Percentiles rank a stretch among this genome's conserved stretches.
Conservation (phyloP, 2,888 invertebrate genomes). For the Cyaniris semiargus region DNA sequence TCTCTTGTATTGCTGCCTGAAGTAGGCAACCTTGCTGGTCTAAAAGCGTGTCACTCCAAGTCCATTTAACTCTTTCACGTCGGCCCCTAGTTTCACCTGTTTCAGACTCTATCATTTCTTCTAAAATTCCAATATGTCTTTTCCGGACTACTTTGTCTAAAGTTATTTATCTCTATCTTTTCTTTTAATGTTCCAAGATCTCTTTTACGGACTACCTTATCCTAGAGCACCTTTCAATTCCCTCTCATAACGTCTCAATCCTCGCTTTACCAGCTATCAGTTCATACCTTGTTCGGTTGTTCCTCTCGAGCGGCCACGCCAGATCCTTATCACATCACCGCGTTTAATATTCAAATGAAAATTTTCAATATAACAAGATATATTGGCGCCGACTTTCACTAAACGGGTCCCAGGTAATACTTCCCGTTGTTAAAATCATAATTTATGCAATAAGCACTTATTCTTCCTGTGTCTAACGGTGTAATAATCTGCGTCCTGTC, state of each 20-base stretch:
- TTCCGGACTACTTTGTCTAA: no score
- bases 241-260: background rate
- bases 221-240: no score
- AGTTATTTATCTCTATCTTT: no score
- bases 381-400: constrained; percentile 22
- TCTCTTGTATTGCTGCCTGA: no score
- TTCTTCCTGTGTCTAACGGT: constrained; percentile 12
- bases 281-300: background rate
- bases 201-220: no score
- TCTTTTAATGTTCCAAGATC: no score
- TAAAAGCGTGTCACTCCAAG: no score
- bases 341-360: constrained; percentile 26
- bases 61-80: no score
- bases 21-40: no score
- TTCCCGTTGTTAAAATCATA: constrained; percentile 29
- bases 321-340: constrained; percentile 22
- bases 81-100: no score
- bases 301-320: constrained; percentile 15
- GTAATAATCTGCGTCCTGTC: constrained; percentile 17
- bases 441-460: constrained; percentile 25
- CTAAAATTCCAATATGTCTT: no score
- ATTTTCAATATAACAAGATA: constrained; percentile 29
- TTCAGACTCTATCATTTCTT: no score
- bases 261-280: background rate
- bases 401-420: constrained; percentile 25